Conservation (phyloP, 2,797 vertebrate genomes). For the Rhinogobio ventralis region DNA sequence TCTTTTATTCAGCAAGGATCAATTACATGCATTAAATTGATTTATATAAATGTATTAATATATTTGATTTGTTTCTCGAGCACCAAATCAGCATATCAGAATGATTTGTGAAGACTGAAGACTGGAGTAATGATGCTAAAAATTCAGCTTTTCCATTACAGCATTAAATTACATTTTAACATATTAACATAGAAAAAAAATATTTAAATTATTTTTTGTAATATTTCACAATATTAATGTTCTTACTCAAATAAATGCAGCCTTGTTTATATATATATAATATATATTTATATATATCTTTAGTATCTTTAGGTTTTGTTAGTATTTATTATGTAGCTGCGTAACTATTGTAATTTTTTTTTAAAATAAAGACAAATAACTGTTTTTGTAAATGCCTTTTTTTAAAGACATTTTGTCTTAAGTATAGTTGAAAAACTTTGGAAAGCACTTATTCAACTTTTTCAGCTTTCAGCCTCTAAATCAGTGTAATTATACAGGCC, state of each 20-base stretch:
- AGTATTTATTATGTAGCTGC: neutral
- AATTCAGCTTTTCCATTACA: no score
- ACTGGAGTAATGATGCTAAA: no score
- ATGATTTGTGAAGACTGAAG: no score
- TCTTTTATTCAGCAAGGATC: neutral
- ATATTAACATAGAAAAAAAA: no score
- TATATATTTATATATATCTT: no score
- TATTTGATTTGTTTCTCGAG: no score
- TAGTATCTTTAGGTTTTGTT: no score
- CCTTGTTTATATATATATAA: no score
- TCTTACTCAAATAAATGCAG: neutral
- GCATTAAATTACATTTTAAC: no score
- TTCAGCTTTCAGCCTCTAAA: neutral
- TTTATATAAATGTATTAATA: no score
- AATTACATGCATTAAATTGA: neutral
- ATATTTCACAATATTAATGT: neutral
- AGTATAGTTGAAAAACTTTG: neutral
- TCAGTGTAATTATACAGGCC: neutral
- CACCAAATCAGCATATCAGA: no score
- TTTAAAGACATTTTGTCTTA: neutral
- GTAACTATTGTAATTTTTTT: neutral
- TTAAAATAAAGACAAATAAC: neutral
- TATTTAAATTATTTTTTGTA: no score
- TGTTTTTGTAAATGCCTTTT: neutral
- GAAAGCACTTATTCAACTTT: neutral